Percentiles rank a stretch among this genome's conserved stretches.
phyloP scores from a whole-genome alignment of 2,797 vertebrate genomes.

The Cyprinodon diabolis region DNA sequence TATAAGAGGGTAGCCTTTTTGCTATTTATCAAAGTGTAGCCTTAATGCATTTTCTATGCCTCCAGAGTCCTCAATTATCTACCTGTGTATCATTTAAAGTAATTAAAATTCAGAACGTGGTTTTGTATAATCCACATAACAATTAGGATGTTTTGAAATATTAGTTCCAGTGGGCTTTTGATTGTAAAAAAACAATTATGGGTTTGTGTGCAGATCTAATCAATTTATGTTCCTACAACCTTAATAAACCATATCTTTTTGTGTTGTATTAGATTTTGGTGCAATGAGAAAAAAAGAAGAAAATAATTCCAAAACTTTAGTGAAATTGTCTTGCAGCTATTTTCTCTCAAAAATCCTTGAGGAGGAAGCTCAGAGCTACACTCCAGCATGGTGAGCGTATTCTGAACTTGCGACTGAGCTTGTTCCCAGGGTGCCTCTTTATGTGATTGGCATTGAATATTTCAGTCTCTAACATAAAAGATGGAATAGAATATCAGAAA shows the following conservation, averaged over 20 bases:
- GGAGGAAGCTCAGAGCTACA: slow-evolving; percentile 14
- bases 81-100: not conserved
- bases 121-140: not conserved
- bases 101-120: not conserved
- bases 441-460: slow-evolving; percentile 49
- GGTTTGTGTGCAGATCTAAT: not conserved
- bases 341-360: slow-evolving; percentile 34
- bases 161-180: not conserved
- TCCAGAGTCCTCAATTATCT: not conserved
- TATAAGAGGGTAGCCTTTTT: not conserved
- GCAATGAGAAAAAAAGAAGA: slow-evolving; percentile 6
- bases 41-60: not conserved
- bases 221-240: not conserved
- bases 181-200: not conserved
- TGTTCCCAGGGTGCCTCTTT: slow-evolving; percentile 39
- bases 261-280: not conserved
- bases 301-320: slow-evolving; percentile 19
- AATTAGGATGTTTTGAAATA: not conserved
- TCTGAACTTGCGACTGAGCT: slow-evolving; percentile 19
- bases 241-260: not conserved
- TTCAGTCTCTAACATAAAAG: slow-evolving; percentile 28
- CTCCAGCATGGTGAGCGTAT: slow-evolving; percentile 26
- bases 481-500: slow-evolving; percentile 27
- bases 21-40: not conserved
- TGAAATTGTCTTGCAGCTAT: slow-evolving; percentile 28